Base-by-base conservation (phyloP, 2,113 vertebrate genomes). In the Aegithalos caudatus region DNA sequence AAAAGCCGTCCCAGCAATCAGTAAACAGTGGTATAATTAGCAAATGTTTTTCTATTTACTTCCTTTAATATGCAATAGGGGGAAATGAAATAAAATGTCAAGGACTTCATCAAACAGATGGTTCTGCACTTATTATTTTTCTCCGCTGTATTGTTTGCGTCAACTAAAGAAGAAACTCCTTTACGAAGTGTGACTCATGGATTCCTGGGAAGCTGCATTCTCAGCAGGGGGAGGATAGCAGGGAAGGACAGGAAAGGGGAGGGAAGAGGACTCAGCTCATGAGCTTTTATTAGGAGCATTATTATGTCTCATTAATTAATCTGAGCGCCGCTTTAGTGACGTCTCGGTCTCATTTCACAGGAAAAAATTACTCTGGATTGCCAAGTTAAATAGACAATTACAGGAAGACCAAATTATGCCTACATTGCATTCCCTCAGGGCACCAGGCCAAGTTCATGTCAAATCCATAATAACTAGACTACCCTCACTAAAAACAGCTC, bases 321-420 rank as follows among this genome's bases (percentile, higher is more conserved):
- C 97, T 96, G 94, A 91, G 94, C 86, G 21, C 92, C 86, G 95
- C 96, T 97, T 94, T 97, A 93, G 97, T 98, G 98, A 99, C 98
- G 98, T 98, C 98, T 96, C 66, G 50, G 94, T 96, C 98, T 98
- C 98, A 97, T 98, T 98, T 98, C 97, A 98, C 98, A 98, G 98
- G 98, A 98, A 98, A 98, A 98, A 98, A 98, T 98, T 97, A 95
- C 97, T 86, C 92, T 97, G 93, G 97, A 98, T 98, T 97, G 97
- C 98, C 98, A 98, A 98, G 97, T 97, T 97, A 98, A 98, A 98
- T 97, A 98, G 99, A 99, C 99, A 99, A 99, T 99, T 98, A 98
- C 99, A 99, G 99, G 99, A 99, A 99, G 98, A 98, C 98, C 97
- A 98, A 98, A 99, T 99, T 99, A 99, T 99, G 98, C 99, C 99